Base-by-base conservation (phyloP, 2,888 invertebrate genomes). In the Melolontha melolontha region DNA sequence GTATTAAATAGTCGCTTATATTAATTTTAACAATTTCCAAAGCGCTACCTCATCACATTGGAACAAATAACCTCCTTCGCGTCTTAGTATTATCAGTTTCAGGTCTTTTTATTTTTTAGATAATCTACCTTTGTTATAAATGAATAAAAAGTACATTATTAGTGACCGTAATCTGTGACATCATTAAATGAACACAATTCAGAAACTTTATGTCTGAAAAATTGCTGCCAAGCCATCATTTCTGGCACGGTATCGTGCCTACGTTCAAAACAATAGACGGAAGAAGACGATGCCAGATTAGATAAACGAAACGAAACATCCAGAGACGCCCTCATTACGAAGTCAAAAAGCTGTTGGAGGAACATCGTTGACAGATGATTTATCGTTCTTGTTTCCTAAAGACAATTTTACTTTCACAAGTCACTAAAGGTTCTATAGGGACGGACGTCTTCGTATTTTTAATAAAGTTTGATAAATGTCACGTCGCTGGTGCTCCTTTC, bases 221-320 rank as follows among this genome's bases (percentile, higher is more conserved):
- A 49, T 17, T 22, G 12, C 22, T 12, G 49, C 49, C 49, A 8
- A 49, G 10, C 16, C 7, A 49, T 22, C 16, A 49, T 12, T 16
- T 17, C 16, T 49, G 49, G 49, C 10, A 12, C 34, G 4, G 34
- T 10, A 10, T 34, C 34, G 6, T 34, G 34, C 34, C 34, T 5
- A 6, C 34, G 44, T 11, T 10, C n/a, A n/a, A n/a, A 29, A 10
- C 44, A 14, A 44, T 44, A 44, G 40, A 12, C 42, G 34, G 34
- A 34, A 34, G 34, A 34, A 34, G 34, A 34, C 34, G 57, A 57
- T 44, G 44, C 44, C 57, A 57, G 57, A 57, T 57, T 57, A 57
- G 57, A 57, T 57, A 57, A 57, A 44, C 57, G 57, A 27, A 57
- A 57, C 27, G 57, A 57, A 57, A 57, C 34, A 57, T 57, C 29